These are phyloP conservation scores for Drosophila mayaguana DNA, from an alignment of 2,888 invertebrate genomes.

Conservation along the genomic window DNA sequence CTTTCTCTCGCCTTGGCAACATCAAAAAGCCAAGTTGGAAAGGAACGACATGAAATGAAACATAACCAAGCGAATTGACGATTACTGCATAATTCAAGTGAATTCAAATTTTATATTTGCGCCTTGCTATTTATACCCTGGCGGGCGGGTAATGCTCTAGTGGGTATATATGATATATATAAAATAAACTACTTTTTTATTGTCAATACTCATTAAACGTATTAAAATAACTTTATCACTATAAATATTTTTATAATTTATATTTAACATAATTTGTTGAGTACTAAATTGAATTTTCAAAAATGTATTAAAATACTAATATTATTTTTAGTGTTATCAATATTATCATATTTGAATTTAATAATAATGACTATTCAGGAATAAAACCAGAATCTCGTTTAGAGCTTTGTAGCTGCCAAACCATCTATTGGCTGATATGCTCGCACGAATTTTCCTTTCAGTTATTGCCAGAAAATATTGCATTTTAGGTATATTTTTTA, in stretches of 20 bases:
- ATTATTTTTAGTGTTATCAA: too few species aligned
- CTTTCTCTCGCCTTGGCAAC: slow-evolving; percentile 26
- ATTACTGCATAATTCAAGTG: slow-evolving; percentile 71
- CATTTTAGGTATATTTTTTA: slow-evolving; percentile 37
- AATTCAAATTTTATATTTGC: slow-evolving; percentile 56
- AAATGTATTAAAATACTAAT: too few species aligned
- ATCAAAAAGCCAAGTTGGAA: slow-evolving; percentile 52
- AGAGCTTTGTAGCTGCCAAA: neutral
- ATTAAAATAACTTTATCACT: too few species aligned
- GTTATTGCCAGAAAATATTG: slow-evolving; percentile 13
- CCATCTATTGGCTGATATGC: neutral
- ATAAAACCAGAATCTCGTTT: too few species aligned
- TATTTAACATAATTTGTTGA: too few species aligned
- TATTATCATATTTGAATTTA: too few species aligned
- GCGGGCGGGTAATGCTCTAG: neutral
- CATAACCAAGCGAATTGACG: slow-evolving; percentile 47
- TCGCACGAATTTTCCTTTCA: neutral
- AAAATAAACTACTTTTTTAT: neutral
- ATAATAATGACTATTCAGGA: neutral
- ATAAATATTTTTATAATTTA: too few species aligned
- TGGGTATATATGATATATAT: neutral
- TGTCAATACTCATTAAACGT: too few species aligned
- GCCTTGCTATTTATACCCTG: slow-evolving; percentile 15
- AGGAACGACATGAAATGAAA: slow-evolving; percentile 31
- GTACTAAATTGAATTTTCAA: too few species aligned